Percentiles rank a stretch among this genome's conserved stretches.
Evolutionary conservation across 2,113 vertebrate genomes (phyloP).

Genomic region (Catharus bicknelli): DNA sequence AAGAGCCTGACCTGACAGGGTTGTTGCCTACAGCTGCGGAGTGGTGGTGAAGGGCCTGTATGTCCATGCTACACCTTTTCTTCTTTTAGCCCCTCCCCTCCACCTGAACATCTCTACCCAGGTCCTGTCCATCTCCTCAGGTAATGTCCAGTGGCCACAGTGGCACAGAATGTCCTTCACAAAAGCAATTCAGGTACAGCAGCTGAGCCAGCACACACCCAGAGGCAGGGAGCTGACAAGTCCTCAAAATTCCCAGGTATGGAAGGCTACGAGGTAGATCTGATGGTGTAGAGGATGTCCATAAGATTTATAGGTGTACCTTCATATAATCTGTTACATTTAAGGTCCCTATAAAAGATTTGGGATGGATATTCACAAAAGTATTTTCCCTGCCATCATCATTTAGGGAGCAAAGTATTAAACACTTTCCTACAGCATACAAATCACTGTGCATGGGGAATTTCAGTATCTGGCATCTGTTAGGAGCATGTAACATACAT

Average conservation of each 20-base stretch:
- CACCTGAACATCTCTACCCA: background rate
- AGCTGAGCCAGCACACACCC: background rate
- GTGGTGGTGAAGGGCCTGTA: background rate
- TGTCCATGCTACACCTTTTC: background rate
- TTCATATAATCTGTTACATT: background rate
- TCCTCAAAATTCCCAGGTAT: background rate
- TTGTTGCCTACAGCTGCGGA: background rate
- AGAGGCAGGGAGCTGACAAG: background rate
- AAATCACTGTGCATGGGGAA: background rate
- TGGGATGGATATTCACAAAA: background rate
- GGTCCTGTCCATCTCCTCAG: background rate
- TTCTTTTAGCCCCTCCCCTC: background rate
- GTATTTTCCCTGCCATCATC: background rate
- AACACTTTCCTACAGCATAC: background rate
- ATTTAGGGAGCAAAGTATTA: background rate
- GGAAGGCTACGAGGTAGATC: background rate
- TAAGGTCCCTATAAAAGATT: background rate
- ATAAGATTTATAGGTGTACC: background rate
- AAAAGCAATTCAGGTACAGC: background rate
- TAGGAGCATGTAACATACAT: background rate
- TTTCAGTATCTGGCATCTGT: conserved; percentile 17
- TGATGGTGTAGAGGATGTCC: background rate
- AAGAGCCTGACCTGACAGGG: background rate
- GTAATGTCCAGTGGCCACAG: background rate
- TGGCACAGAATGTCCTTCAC: background rate